Evolutionary conservation across 2,797 vertebrate species (phyloP), one percentile per base, ranked within the genome.

Genomic region (Gorsachius magnificus): DNA sequence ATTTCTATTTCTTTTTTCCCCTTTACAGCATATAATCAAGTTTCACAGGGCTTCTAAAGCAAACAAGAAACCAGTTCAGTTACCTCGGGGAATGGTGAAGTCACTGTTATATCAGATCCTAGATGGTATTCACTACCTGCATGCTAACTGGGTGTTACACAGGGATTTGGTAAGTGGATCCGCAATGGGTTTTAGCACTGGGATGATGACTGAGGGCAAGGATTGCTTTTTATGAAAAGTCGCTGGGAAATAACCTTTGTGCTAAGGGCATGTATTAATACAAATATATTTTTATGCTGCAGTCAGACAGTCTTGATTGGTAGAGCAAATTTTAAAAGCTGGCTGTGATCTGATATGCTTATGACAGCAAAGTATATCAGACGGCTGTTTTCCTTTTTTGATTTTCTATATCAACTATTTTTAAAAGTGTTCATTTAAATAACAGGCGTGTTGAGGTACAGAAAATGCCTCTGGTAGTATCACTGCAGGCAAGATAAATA

Each of bases 21-120:
- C 90, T 93, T 98, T 98, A 91, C 97, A 99, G 99, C 99, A 99
- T 98, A 99, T 99, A 98, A 99, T 99, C 98, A 99, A 99, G 98
- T 99, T 99, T 98, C 99, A 99, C 98, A 99, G 99, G 99, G 99
- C 99, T 93, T 99, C 99, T 97, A 99, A 99, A 98, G 99, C 99
- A 98, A 99, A 99, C 98, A 99, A 99, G 98, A 99, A 99, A 98
- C 99, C 99, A 92, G 99, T 99, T 98, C 99, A 99, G 98, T 98
- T 99, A 98, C 99, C 99, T 79, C 98, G 99, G 97, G 99, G 99
- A 97, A 99, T 99, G 99, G 99, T 99, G 98, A 99, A 99, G 98
- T 99, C 99, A 84, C 98, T 99, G 94, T 99, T 99, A n/a, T 99
- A 99, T 98, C 99, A 99, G 98, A 99, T 99, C 98, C 98, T 99